Conservation (phyloP, 1,140 invertebrate species). For the Euura lappo region DNA sequence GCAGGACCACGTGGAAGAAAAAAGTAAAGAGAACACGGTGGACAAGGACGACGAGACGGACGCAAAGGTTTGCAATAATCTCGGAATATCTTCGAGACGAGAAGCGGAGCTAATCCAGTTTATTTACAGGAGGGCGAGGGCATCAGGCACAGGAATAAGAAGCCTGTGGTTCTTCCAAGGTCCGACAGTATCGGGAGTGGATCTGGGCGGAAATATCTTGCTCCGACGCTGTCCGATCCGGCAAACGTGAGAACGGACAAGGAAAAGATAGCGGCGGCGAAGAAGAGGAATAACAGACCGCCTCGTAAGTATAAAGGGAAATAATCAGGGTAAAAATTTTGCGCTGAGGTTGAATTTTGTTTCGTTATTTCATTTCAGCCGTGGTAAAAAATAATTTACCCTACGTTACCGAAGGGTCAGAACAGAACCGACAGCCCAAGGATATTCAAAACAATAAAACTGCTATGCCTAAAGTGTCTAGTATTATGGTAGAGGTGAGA, state of each 20-base stretch:
- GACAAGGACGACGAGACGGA: conserved; percentile 64
- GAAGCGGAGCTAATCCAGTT: background rate
- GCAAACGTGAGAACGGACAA: conserved; percentile 76
- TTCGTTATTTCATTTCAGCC: conserved; percentile 31
- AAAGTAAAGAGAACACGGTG: conserved; percentile 58
- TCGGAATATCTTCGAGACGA: background rate
- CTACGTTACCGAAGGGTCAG: conserved; percentile 55
- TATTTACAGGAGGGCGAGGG: conserved; percentile 43
- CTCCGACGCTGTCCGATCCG: conserved; percentile 87
- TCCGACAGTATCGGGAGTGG: conserved; percentile 83
- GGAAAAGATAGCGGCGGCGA: conserved; percentile 65
- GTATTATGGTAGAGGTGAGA: conserved; percentile 64
- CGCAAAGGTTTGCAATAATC: conserved; percentile 49
- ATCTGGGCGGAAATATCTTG: conserved; percentile 83
- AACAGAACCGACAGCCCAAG: conserved; percentile 52
- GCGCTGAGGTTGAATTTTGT: background rate
- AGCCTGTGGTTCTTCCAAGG: conserved; percentile 65
- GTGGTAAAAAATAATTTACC: conserved; percentile 58
- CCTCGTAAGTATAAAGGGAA: conserved; percentile 57
- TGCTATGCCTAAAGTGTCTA: conserved; percentile 60
- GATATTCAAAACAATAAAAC: conserved; percentile 49
- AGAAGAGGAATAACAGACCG: conserved; percentile 70
- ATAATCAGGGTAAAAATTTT: background rate
- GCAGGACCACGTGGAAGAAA: conserved; percentile 69
- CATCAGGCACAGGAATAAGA: conserved; percentile 51